Base-by-base conservation (phyloP, 2,113 vertebrate species). In the Anas platyrhynchos region DNA sequence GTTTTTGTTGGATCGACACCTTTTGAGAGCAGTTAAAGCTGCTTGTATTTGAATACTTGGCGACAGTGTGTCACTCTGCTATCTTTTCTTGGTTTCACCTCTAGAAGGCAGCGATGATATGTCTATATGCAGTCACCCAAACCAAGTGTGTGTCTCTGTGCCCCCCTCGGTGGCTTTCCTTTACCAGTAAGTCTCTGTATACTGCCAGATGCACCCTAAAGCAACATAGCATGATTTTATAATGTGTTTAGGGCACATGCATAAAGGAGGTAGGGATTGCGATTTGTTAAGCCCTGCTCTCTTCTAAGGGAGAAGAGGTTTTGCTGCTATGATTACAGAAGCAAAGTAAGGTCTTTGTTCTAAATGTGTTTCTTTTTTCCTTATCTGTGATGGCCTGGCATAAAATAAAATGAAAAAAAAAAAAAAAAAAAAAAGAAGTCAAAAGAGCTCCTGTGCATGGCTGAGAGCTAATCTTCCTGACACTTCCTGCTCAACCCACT, bases 1-100 rank as follows among this genome's bases (percentile, higher is more conserved):
- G 91, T 97, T 97, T 97, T 96, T 48, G 36, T 97, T 97, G 97
- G 97, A 96, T 92, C 78, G 83, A 94, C 96, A 94, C 86, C 71
- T 95, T 93, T 75, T 61, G 74, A 91, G 93, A 95, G 91, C 50
- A 81, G 87, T 91, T 87, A 94, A 91, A 93, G 58, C 81, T 91
- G 77, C 86, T 62, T 91, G 59, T 83, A 67, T 93, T 92, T 89
- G 93, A 91, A 93, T 93, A 88, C 85, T 13, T 96, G 82, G 89
- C 86, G 85, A 82, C 92, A 85, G 93, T n/a, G 69, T 90, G 95
- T 93, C 86, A 92, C 92, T 62, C 56, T 95, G 71, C 88, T 96
- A 94, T 89, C 95, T 94, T 95, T 97, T 54, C 92, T 81, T 74
- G 71, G 65, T 81, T 97, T 96, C 93, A 88, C 95, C 96, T 96